phyloP scores from a whole-genome alignment of 2,113 vertebrate species.

The Meriones unguiculatus region DNA sequence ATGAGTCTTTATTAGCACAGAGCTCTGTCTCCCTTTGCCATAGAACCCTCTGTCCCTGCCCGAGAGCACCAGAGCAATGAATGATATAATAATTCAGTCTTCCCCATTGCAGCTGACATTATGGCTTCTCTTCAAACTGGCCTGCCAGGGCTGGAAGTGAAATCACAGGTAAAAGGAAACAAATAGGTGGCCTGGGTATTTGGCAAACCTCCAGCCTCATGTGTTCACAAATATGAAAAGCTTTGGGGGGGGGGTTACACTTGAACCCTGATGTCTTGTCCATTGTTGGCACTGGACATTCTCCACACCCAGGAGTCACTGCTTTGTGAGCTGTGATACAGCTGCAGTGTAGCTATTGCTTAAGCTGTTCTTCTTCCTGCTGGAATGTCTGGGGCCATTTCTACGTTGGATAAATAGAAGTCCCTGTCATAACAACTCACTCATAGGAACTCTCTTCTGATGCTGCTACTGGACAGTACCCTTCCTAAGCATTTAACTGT shows the following conservation, averaged over 20 bases:
- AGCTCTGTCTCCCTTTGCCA: not conserved
- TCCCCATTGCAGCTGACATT: not conserved
- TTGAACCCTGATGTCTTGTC: constrained; percentile 79
- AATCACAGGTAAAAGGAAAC: constrained; percentile 48
- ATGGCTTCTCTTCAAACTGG: constrained; percentile 19
- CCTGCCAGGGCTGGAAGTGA: not conserved
- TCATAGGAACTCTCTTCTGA: constrained; percentile 20
- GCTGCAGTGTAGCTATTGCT: constrained; percentile 16
- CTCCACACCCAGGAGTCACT: constrained; percentile 53
- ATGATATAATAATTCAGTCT: not conserved
- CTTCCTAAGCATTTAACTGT: constrained; percentile 34
- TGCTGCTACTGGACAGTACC: constrained; percentile 29
- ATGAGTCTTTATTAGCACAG: not conserved
- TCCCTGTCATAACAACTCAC: not conserved
- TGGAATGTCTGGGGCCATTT: constrained; percentile 8
- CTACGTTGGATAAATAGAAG: constrained; percentile 21
- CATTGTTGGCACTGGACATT: constrained; percentile 86
- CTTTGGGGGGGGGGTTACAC: constrained; percentile 40
- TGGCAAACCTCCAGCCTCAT: constrained; percentile 61
- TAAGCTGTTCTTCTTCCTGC: constrained; percentile 27
- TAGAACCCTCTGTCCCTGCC: not conserved
- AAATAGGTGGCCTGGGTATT: constrained; percentile 66
- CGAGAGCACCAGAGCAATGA: not conserved
- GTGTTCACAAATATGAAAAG: constrained; percentile 63
- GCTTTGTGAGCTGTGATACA: constrained; percentile 27